These are phyloP conservation scores for Numenius phaeopus DNA, from an alignment of 2,797 vertebrate species.

Conservation along the genomic window DNA sequence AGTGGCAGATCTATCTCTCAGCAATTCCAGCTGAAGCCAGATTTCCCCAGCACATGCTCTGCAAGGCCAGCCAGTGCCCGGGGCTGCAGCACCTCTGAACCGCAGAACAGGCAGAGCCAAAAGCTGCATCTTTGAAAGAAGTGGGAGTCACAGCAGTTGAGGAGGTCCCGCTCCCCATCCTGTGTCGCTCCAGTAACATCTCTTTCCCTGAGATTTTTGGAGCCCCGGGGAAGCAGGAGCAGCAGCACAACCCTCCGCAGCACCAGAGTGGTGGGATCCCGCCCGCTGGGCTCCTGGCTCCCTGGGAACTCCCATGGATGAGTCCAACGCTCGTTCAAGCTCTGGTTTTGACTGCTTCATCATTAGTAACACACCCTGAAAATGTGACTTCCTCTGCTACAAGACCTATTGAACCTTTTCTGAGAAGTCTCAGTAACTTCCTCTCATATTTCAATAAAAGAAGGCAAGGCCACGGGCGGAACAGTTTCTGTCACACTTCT, in stretches of 20 bases:
- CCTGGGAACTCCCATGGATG: background rate
- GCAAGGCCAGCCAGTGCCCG: background rate
- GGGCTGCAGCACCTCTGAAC: background rate
- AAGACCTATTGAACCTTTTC: background rate
- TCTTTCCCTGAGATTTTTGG: background rate
- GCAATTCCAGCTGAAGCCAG: background rate
- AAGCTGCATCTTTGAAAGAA: background rate
- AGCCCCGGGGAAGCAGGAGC: background rate
- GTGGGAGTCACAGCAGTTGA: rapidly evolving
- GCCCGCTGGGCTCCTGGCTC: background rate
- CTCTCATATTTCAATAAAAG: background rate
- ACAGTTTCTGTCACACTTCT: background rate
- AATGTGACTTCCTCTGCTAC: background rate
- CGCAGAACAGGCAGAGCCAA: background rate
- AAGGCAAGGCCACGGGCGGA: background rate
- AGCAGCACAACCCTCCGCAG: rapidly evolving
- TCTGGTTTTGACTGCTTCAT: background rate
- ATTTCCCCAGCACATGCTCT: background rate
- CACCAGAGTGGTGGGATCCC: background rate
- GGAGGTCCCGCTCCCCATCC: background rate
- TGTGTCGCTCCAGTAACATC: rapidly evolving
- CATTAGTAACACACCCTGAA: background rate
- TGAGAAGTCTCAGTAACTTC: conserved; percentile 15
- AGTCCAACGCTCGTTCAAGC: rapidly evolving
- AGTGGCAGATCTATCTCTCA: background rate